Conservation (phyloP, 2,797 vertebrate genomes). For the Pipistrellus pipistrellus region DNA sequence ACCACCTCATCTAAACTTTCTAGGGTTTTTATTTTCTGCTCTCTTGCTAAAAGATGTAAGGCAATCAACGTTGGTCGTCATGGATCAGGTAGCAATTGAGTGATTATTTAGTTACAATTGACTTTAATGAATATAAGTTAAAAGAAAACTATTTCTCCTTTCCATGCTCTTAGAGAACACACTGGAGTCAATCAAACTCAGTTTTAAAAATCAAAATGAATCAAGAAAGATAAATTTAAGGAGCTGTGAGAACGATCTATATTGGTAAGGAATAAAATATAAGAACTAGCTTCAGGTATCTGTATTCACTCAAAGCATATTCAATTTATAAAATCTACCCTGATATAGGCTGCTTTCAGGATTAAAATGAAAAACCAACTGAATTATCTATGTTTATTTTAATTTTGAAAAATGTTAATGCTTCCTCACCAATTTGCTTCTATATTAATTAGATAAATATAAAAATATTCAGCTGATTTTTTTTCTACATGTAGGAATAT, state of each 20-base stretch:
- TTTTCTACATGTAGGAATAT: neutral
- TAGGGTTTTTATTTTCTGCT: neutral
- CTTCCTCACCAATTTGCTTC: slow-evolving; percentile 10
- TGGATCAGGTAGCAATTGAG: neutral
- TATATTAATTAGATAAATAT: neutral
- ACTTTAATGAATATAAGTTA: slow-evolving; percentile 52
- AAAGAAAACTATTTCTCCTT: slow-evolving; percentile 47
- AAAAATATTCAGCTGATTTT: slow-evolving; percentile 51
- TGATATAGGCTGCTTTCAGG: slow-evolving; percentile 5
- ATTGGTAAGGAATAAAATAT: neutral
- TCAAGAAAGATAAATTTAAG: slow-evolving; percentile 16
- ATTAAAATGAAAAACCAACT: slow-evolving; percentile 60
- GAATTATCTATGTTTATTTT: neutral
- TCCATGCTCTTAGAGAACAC: slow-evolving; percentile 18
- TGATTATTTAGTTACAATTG: slow-evolving; percentile 29
- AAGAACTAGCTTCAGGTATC: neutral
- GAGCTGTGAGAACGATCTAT: slow-evolving; percentile 6
- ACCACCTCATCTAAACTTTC: neutral
- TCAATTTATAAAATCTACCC: slow-evolving; percentile 11
- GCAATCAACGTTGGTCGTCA: neutral
- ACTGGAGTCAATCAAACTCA: slow-evolving; percentile 42
- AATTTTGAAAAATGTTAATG: slow-evolving; percentile 49
- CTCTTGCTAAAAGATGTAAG: neutral
- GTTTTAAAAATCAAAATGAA: slow-evolving; percentile 64
- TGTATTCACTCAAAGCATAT: neutral